These are phyloP conservation scores for Tipula confusa DNA, from an alignment of 2,888 invertebrate genomes.

Conservation along the genomic window DNA sequence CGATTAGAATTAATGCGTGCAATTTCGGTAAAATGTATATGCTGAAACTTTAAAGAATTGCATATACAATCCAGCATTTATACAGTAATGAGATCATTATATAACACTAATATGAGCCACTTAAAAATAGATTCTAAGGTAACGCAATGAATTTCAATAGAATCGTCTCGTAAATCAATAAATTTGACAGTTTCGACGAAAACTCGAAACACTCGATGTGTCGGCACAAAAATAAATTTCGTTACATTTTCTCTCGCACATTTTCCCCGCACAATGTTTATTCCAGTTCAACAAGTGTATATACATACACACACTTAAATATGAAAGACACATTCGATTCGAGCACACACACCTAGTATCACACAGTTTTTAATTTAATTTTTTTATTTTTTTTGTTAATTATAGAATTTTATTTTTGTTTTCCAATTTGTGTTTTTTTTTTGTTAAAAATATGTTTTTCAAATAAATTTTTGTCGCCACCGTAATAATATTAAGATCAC, in stretches of 20 bases:
- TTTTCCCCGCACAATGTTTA: background rate
- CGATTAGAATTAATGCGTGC: too few relatives aligned
- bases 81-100: slow-evolving; percentile 25
- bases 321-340: background rate
- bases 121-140: slow-evolving; percentile 17
- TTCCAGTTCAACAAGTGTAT: slow-evolving; percentile 8
- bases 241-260: background rate
- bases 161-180: slow-evolving; percentile 13
- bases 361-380: background rate
- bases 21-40: too few relatives aligned
- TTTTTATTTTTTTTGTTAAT: background rate
- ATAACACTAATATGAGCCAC: background rate
- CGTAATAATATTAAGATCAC: background rate
- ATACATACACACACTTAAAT: background rate
- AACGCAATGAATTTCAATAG: background rate
- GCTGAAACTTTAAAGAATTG: too few relatives aligned
- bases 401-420: background rate
- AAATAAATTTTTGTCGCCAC: slow-evolving; percentile 13
- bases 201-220: background rate
- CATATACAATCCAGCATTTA: background rate
- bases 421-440: too few relatives aligned
- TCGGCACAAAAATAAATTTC: background rate
- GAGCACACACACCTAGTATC: background rate
- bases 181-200: background rate
- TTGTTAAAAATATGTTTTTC: background rate